phyloP scores from a whole-genome alignment of 2,888 invertebrate genomes.

The Melanchra persicariae region DNA sequence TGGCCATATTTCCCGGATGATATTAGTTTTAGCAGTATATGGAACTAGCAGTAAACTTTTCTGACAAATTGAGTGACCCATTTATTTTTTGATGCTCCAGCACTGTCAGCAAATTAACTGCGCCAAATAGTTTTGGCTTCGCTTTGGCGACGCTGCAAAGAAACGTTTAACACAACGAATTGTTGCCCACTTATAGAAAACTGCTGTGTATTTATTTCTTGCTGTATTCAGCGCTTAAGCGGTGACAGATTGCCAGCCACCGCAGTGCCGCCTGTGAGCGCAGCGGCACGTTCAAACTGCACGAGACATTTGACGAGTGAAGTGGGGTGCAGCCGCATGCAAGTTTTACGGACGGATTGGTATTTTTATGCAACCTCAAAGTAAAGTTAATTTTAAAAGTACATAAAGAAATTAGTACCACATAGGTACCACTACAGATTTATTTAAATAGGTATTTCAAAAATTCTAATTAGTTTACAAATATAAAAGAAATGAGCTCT shows the following conservation, averaged over 20 bases:
- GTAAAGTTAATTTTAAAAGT: background rate
- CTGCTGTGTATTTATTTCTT: conserved; percentile 59
- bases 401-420: background rate
- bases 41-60: conserved; percentile 43
- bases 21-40: conserved; percentile 66
- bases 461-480: too few species aligned
- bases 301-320: conserved; percentile 53
- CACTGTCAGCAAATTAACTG: conserved; percentile 58
- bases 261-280: conserved; percentile 19
- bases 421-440: background rate
- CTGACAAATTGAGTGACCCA: conserved; percentile 50
- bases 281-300: conserved; percentile 23
- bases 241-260: conserved; percentile 52
- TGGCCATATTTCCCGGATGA: conserved; percentile 74
- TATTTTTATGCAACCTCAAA: conserved; percentile 40
- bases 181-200: conserved; percentile 54
- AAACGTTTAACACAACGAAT: conserved; percentile 48
- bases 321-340: conserved; percentile 45
- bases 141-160: conserved; percentile 52
- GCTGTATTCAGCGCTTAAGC: conserved; percentile 52
- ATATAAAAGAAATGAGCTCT: background rate
- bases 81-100: conserved; percentile 51
- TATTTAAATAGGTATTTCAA: background rate
- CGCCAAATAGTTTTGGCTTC: conserved; percentile 62
- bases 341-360: conserved; percentile 44